Conservation (phyloP, 2,113 vertebrate species). For the Sturnira hondurensis region DNA sequence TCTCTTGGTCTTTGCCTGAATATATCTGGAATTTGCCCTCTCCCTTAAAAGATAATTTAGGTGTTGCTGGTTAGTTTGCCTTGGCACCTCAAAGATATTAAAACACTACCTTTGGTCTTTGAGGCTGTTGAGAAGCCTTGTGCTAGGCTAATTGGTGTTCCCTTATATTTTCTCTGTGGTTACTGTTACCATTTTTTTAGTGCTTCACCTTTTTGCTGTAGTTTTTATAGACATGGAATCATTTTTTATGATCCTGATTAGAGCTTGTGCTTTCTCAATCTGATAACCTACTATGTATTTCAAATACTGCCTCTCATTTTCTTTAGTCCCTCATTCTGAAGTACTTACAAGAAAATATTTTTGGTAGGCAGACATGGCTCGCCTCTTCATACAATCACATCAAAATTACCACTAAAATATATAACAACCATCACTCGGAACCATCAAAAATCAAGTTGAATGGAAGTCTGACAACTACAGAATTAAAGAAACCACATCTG, state of each 20-base stretch:
- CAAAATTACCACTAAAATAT: too few species aligned
- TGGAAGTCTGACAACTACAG: too few species aligned
- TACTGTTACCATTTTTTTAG: not conserved
- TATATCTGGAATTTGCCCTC: not conserved
- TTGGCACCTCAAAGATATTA: not conserved
- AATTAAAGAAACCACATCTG: too few species aligned
- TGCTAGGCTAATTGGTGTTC: not conserved
- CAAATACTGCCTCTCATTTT: not conserved
- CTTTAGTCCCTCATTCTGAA: not conserved
- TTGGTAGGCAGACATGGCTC: too few species aligned
- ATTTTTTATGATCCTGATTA: not conserved
- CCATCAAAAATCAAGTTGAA: too few species aligned
- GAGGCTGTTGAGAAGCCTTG: not conserved
- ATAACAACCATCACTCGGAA: too few species aligned
- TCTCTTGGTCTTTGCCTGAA: not conserved
- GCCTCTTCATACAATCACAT: too few species aligned
- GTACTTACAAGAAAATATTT: not conserved
- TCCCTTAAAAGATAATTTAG: not conserved
- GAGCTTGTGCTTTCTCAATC: not conserved
- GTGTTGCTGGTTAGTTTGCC: not conserved
- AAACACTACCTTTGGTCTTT: not conserved
- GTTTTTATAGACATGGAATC: not conserved
- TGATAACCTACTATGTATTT: not conserved
- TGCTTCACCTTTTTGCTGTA: not conserved
- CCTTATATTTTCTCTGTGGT: not conserved